Conservation (phyloP, 2,113 vertebrate species). For the Platichthys stellatus region DNA sequence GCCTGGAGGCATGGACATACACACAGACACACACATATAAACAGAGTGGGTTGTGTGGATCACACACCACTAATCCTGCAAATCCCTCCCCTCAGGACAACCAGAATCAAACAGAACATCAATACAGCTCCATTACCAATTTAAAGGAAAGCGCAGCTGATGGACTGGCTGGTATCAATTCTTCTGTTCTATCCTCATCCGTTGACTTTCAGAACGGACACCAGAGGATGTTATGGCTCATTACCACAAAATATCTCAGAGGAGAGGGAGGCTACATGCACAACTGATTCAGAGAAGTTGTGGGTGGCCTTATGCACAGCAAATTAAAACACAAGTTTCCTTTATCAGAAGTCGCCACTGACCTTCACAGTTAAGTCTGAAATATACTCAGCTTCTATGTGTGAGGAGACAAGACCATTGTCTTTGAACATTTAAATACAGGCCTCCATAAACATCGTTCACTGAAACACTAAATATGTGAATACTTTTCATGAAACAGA, state of each 20-base stretch:
- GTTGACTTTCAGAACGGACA: background rate
- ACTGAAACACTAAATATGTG: too few relatives aligned
- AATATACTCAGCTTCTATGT: too few relatives aligned
- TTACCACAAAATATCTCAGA: background rate
- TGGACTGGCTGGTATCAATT: background rate
- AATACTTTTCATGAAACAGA: too few relatives aligned
- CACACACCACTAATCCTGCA: background rate
- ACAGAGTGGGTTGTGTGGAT: background rate
- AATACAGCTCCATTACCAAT: background rate
- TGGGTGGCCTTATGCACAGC: too few relatives aligned
- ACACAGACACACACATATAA: background rate
- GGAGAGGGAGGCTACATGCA: too few relatives aligned
- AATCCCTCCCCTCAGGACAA: background rate
- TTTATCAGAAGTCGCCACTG: too few relatives aligned
- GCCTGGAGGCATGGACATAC: constrained; percentile 73
- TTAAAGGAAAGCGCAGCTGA: background rate
- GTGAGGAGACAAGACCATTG: background rate
- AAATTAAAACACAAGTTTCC: too few relatives aligned
- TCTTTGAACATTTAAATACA: too few relatives aligned
- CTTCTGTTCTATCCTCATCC: background rate
- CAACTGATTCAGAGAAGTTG: too few relatives aligned
- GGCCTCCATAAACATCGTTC: too few relatives aligned
- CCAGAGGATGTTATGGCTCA: background rate
- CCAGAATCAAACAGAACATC: constrained; percentile 9
- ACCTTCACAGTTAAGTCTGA: too few relatives aligned